Conservation (phyloP, 2,888 invertebrate genomes). For the Malthinus flaveolus region DNA sequence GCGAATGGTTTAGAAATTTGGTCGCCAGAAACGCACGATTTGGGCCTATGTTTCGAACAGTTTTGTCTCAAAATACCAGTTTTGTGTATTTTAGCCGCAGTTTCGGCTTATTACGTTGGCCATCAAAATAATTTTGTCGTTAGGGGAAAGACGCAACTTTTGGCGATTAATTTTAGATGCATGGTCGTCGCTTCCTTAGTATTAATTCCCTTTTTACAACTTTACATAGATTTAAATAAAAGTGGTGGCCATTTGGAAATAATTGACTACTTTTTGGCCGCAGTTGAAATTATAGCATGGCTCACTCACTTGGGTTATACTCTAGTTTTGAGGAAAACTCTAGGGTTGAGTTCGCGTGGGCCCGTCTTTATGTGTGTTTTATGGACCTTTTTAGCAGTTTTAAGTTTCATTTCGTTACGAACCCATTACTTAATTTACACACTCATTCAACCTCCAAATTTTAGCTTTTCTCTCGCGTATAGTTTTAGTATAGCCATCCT, state of each 20-base stretch:
- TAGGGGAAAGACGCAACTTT: slow-evolving; percentile 65
- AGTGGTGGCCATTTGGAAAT: slow-evolving; percentile 59
- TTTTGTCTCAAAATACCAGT: slow-evolving; percentile 77
- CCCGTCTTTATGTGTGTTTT: slow-evolving; percentile 68
- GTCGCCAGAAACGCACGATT: slow-evolving; percentile 70
- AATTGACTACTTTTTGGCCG: slow-evolving; percentile 71
- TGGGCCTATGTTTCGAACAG: slow-evolving; percentile 85
- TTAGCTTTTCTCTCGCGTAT: slow-evolving; percentile 54
- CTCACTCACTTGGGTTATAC: slow-evolving; percentile 77
- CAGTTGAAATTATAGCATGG: slow-evolving; percentile 78
- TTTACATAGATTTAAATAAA: slow-evolving; percentile 65
- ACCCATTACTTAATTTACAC: slow-evolving; percentile 62
- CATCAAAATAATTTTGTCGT: slow-evolving; percentile 65
- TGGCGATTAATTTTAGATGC: slow-evolving; percentile 67
- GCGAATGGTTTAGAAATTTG: slow-evolving; percentile 72
- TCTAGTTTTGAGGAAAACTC: slow-evolving; percentile 66
- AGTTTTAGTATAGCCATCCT: slow-evolving; percentile 66
- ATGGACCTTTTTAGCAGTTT: slow-evolving; percentile 69
- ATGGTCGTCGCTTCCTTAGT: slow-evolving; percentile 65
- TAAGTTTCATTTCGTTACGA: slow-evolving; percentile 70
- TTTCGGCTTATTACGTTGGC: slow-evolving; percentile 83
- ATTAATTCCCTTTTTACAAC: slow-evolving; percentile 68
- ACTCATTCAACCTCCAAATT: slow-evolving; percentile 38
- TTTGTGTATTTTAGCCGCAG: slow-evolving; percentile 70
- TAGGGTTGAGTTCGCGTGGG: slow-evolving; percentile 72